These are phyloP conservation scores for Mactromeris polynyma DNA, from an alignment of 2,888 invertebrate genomes.

Conservation along the genomic window DNA sequence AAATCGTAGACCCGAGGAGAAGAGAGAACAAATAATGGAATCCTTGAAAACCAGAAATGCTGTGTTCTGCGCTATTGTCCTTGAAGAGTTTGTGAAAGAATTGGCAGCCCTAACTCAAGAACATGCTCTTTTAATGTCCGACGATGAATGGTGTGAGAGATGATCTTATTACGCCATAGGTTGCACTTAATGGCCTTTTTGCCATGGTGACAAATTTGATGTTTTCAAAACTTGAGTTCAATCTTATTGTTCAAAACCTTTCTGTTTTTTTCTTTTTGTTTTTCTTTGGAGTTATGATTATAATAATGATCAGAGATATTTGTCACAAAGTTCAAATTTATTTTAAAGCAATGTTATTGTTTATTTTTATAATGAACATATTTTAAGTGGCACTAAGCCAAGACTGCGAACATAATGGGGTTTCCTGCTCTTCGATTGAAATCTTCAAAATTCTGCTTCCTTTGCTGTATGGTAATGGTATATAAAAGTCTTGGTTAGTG, in stretches of 20 bases:
- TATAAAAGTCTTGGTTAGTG: no score
- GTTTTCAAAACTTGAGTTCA: background rate
- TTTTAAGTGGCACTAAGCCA: no score
- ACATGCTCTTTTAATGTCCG: slow-evolving; percentile 90
- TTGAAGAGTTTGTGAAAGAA: slow-evolving; percentile 98
- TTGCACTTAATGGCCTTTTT: background rate
- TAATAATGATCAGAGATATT: background rate
- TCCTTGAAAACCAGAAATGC: slow-evolving; percentile 87
- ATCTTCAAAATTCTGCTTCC: no score
- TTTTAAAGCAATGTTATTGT: background rate
- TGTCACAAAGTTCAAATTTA: background rate
- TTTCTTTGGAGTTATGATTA: background rate
- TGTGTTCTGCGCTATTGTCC: slow-evolving; percentile 94
- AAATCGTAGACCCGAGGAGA: slow-evolving; percentile 72
- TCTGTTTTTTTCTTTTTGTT: background rate
- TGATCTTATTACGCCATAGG: background rate
- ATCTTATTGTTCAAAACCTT: background rate
- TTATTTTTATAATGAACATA: no score
- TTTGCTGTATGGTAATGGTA: no score
- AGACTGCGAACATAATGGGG: no score
- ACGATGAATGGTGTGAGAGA: slow-evolving; percentile 73
- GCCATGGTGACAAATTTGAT: background rate
- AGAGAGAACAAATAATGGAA: slow-evolving; percentile 75
- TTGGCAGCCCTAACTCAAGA: slow-evolving; percentile 97
- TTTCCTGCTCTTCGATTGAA: no score